Evolutionary conservation across 2,797 vertebrate species (phyloP).

Genomic region (Xyrichtys novacula): DNA sequence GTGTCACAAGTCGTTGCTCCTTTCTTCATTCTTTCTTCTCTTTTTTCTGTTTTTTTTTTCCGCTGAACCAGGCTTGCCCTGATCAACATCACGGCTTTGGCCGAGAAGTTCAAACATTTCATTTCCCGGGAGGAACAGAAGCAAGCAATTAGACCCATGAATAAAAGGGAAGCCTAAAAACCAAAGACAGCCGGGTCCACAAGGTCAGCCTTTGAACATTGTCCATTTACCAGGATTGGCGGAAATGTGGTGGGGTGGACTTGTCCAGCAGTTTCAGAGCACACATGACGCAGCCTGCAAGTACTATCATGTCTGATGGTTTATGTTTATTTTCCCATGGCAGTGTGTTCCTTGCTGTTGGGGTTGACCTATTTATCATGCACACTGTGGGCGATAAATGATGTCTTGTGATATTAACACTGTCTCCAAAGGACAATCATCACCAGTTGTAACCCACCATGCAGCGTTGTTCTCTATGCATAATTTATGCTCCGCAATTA

Average conservation of each 20-base stretch:
- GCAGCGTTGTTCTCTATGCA: slow-evolving; percentile 46
- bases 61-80: slow-evolving; percentile 33
- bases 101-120: slow-evolving; percentile 56
- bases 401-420: slow-evolving; percentile 61
- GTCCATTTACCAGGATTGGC: slow-evolving; percentile 6
- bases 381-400: slow-evolving; percentile 47
- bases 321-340: slow-evolving; percentile 37
- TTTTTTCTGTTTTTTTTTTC: slow-evolving; percentile 17
- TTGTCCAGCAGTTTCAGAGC: slow-evolving; percentile 11
- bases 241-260: neutral
- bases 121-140: slow-evolving; percentile 52
- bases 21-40: slow-evolving; percentile 43
- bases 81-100: slow-evolving; percentile 50
- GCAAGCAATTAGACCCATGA: slow-evolving; percentile 67
- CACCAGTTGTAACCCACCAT: slow-evolving; percentile 26
- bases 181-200: slow-evolving; percentile 49
- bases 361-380: slow-evolving; percentile 62
- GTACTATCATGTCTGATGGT: slow-evolving; percentile 44
- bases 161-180: slow-evolving; percentile 43
- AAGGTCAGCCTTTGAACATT: slow-evolving; percentile 46
- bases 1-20: slow-evolving; percentile 53
- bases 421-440: slow-evolving; percentile 50
- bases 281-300: slow-evolving; percentile 10
- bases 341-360: slow-evolving; percentile 43
- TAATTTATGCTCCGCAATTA: slow-evolving; percentile 58